Evolutionary conservation across 2,797 vertebrate genomes (phyloP), one percentile per base, ranked within the genome.

Genomic region (Thripadectes ignobilis): DNA sequence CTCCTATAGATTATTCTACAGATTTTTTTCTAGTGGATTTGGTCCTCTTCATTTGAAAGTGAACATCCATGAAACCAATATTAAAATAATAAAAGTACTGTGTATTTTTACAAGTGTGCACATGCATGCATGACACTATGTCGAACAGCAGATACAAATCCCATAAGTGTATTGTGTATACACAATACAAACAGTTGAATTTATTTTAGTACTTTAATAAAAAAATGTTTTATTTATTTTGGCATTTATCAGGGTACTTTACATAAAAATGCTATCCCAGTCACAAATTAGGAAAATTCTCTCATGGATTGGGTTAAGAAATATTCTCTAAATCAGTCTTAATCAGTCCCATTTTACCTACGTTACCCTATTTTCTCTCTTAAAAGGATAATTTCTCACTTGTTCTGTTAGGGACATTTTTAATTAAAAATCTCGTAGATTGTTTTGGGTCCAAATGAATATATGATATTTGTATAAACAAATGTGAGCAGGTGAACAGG

Each of bases 121-220:
- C 19, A 11, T 14, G 12, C 15, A 7, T 13, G 15, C 2, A 12
- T 39, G 7, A 63, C 15, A 26, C 23, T 32, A 30, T 0, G 0
- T 39, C 36, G 85, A 88, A 36, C 17, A 51, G 66, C 14, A 88
- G 19, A 38, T 23, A 67, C 5, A 51, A 83, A 79, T 65, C 26
- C 6, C n/a, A 6, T 32, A 13, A 4, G 8, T 22, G 17, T 12
- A 26, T 63, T 85, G 24, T 34, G 10, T 34, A 61, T 4, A 73
- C 7, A 61, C 8, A 34, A 13, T 13, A 57, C 4, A 67, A 74
- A 72, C 5, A 78, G 24, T 7, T 4, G 11, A 7, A 9, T 36
- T 94, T 83, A 24, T 59, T 88, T 71, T 71, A 12, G 12, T 29
- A 55, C 22, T 62, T 62, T 15, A 55, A 68, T 48, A 2, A 68